A percentile compares a stretch with the other conserved stretches of the same genome.
Conservation (phyloP, 2,113 vertebrate species). For the Charadrius vociferus region DNA sequence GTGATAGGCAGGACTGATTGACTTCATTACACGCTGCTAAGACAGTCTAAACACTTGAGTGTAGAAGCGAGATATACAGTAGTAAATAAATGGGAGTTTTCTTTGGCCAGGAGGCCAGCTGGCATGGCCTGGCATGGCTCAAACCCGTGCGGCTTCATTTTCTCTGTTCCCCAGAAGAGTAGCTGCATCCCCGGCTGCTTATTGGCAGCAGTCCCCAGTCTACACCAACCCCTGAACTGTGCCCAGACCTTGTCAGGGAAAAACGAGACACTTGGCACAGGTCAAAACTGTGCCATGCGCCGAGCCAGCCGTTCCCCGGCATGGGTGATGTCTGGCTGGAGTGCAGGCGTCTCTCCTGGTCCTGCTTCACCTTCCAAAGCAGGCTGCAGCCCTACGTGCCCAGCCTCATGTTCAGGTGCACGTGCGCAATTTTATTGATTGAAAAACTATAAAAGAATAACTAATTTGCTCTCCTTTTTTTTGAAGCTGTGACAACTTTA, state of each 20-base stretch:
- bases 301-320: neutral
- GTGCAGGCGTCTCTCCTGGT: neutral
- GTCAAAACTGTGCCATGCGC: neutral
- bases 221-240: neutral
- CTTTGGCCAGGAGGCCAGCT: neutral
- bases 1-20: neutral
- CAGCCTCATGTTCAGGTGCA: neutral
- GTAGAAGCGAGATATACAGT: neutral
- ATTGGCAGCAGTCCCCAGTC: neutral
- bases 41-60: neutral
- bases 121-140: neutral
- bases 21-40: neutral
- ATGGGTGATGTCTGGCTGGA: neutral
- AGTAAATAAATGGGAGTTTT: neutral
- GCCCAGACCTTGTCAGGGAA: slow-evolving; percentile 47
- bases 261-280: slow-evolving; percentile 41
- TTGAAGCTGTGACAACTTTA: neutral
- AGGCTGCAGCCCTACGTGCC: neutral
- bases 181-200: slow-evolving; percentile 8
- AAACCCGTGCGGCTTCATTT: neutral
- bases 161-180: neutral
- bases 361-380: neutral
- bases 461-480: neutral
- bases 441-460: neutral
- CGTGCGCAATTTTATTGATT: neutral